Evolutionary conservation across 2,797 vertebrate genomes (phyloP), one percentile per base, ranked within the genome.

Genomic region (Chaenodraco wilsoni): DNA sequence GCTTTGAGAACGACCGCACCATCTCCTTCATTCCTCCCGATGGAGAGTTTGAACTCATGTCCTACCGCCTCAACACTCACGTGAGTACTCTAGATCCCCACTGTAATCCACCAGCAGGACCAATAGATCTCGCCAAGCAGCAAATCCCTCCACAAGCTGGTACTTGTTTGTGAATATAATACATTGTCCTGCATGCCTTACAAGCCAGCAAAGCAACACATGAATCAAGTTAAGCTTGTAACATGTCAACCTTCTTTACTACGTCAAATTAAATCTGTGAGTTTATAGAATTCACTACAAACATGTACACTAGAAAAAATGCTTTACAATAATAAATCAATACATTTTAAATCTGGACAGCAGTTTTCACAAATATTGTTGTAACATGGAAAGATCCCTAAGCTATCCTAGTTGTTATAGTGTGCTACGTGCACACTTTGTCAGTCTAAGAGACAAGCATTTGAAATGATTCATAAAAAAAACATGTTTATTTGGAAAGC

Each of bases 41-140:
- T 0, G 97, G 97, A 50, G 97, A 98, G 90, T 98, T 98, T 78
- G 97, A 98, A 76, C 96, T 98, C 83, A 98, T 98, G 97, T 98
- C 97, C 0, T 98, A 98, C 68, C 96, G 97, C 1, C 95, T 98
- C 19, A 97, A 98, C 59, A 98, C 97, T 40, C 97, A 98, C 0
- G 97, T 97, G 85, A 94, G 97, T 93, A 75, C 17, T 14, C 19
- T 3, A 16, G 50, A 4, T 52, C 13, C 13, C 5, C 9, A 15
- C 1, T 58, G 3, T 64, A 21, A 43, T 73, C 33, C 31, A 1
- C 14, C 13, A 50, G 48, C n/a, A n/a, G 37, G 11, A 10, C 60
- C 0, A 2, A 13, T 4, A 41, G 14, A 37, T 37, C 33, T 10
- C 17, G 44, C 11, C 11, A 1, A 21, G 27, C 40, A 48, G 12